Evolutionary conservation across 2,113 vertebrate species (phyloP).

Genomic region (Thymallus thymallus): DNA sequence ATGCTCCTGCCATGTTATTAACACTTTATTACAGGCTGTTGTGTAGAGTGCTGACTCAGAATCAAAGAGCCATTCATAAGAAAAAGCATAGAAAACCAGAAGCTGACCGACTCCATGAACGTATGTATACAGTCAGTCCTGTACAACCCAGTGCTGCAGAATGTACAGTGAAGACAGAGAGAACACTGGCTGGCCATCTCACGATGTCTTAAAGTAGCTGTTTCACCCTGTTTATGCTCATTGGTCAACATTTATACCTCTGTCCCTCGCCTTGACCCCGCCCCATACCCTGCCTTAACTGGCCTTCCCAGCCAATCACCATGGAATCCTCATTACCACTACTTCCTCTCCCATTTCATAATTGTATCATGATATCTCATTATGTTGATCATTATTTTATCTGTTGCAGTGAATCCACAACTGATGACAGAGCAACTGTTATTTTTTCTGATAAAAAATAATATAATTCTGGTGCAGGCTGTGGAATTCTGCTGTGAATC

Average conservation of each 20-base stretch:
- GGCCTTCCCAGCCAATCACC: neutral
- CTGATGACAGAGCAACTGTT: neutral
- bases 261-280: neutral
- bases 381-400: slow-evolving; percentile 28
- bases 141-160: neutral
- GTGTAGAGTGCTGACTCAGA: neutral
- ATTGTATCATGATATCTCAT: slow-evolving; percentile 17
- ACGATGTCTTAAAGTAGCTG: slow-evolving; percentile 11
- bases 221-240: neutral
- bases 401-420: slow-evolving; percentile 14
- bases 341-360: neutral
- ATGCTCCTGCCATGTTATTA: too few relatives aligned
- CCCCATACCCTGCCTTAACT: neutral
- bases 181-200: slow-evolving; percentile 38
- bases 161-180: slow-evolving; percentile 22
- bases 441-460: neutral
- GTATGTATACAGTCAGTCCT: too few relatives aligned
- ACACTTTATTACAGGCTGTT: too few relatives aligned
- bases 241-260: neutral
- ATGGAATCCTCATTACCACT: neutral
- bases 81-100: too few relatives aligned
- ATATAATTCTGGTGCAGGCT: neutral
- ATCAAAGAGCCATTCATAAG: neutral
- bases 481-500: neutral
- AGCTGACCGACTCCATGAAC: too few relatives aligned